These are phyloP conservation scores for Gastrophryne carolinensis DNA, from an alignment of 2,797 vertebrate genomes.

Conservation along the genomic window DNA sequence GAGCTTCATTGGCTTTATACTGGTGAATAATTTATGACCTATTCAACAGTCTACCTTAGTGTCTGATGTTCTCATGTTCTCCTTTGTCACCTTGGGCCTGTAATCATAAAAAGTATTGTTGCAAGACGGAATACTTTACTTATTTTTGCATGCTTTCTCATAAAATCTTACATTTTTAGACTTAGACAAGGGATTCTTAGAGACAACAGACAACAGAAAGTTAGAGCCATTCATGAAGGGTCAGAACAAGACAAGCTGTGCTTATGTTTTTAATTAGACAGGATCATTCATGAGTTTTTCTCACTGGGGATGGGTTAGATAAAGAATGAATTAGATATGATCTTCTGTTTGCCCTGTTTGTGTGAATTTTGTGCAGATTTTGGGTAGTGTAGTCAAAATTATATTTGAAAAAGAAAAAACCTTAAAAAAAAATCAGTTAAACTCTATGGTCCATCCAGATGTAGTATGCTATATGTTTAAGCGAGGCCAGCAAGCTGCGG, in stretches of 20 bases:
- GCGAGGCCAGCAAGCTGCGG: too few species aligned
- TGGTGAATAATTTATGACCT: conserved; percentile 41
- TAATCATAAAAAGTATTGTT: conserved; percentile 14
- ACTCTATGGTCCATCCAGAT: too few species aligned
- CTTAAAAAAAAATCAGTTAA: too few species aligned
- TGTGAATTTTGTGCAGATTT: too few species aligned
- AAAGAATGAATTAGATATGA: background rate
- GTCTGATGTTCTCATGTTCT: conserved; percentile 45
- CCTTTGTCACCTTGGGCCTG: conserved; percentile 44
- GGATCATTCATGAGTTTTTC: background rate
- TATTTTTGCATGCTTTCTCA: conserved; percentile 1
- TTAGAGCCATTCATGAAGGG: too few species aligned
- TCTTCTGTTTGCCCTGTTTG: background rate
- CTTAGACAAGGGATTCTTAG: too few species aligned
- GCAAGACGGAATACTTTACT: background rate
- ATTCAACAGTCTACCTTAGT: conserved; percentile 24
- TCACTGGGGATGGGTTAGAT: background rate
- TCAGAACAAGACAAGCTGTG: background rate
- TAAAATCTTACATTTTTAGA: too few species aligned
- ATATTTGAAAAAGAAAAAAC: too few species aligned
- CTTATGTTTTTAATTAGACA: background rate
- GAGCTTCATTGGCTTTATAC: conserved; percentile 14
- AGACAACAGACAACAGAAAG: too few species aligned
- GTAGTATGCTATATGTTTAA: too few species aligned
- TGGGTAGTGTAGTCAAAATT: too few species aligned